Evolutionary conservation across 1,140 invertebrate species (phyloP), one percentile per base, ranked within the genome.

Genomic region (Dysdera silvatica): DNA sequence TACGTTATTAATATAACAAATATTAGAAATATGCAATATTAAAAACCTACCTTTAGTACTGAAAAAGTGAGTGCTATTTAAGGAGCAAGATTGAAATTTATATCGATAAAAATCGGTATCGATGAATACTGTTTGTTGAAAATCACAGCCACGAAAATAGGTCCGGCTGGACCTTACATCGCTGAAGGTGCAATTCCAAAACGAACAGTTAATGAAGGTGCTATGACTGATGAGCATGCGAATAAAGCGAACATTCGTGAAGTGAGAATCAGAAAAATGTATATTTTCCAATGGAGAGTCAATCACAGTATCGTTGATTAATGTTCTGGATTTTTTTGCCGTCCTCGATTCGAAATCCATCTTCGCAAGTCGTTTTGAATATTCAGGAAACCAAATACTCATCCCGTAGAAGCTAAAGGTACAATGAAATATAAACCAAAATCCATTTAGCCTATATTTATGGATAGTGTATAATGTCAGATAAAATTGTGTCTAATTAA

Each of bases 321-420:
- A 24, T 14, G 20, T 26, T 23, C 55, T 55, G 12, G 32, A 31
- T 40, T 68, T 12, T 26, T 45, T 53, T 10, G 60, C 40, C 8
- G 68, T 66, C 45, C 66, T 55, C 2, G 53, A 74, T 18, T 74
- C 74, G 65, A 76, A 76, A 32, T 76, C 72, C 55, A 76, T 74
- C 28, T 63, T 67, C 54, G 69, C 68, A 8, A 81, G 71, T 31
- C 74, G 70, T 67, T 77, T 75, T 59, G 80, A 79, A 59, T 81
- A 73, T 65, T 80, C 79, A 10, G 80, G 80, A 65, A 82, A 80
- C 80, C 80, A 82, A 62, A 81, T 75, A 53, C 75, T 78, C 35
- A 82, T 67, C 0, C 80, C 80, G 67, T 81, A 82, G 66, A 79
- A 81, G n/a, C 80, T 81, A 70, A 35, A 72, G 68, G 45, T 31